These are phyloP conservation scores for Eurypyga helias DNA, from an alignment of 2,113 vertebrate genomes.

Conservation along the genomic window DNA sequence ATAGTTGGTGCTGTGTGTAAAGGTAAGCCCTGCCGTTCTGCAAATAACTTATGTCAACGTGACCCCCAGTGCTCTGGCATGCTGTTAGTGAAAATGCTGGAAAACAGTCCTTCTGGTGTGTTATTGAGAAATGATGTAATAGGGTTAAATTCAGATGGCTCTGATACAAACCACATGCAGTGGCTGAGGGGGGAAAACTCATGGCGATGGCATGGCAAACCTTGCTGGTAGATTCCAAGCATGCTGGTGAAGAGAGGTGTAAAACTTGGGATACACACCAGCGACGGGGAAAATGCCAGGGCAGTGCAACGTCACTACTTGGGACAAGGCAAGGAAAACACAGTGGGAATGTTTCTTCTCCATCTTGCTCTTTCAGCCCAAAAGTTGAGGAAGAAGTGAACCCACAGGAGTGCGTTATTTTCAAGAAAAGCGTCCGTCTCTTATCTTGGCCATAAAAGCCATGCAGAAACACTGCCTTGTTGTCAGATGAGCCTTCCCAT, in stretches of 20 bases:
- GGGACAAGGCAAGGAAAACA: not conserved
- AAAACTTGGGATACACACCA: not conserved
- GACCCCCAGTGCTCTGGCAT: not conserved
- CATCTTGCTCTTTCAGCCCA: not conserved
- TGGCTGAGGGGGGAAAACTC: not conserved
- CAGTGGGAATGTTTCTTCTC: not conserved
- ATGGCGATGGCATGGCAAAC: not conserved
- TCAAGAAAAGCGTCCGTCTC: not conserved
- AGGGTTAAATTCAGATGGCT: not conserved
- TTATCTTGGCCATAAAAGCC: not conserved
- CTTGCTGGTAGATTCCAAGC: not conserved
- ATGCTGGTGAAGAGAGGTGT: not conserved
- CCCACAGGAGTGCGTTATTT: not conserved
- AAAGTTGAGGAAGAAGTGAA: not conserved
- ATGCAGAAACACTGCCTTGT: not conserved
- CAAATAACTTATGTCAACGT: not conserved
- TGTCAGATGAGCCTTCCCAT: not conserved
- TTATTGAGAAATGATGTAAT: not conserved
- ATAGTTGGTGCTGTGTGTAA: not conserved
- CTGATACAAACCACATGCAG: not conserved
- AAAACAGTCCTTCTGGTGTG: not conserved
- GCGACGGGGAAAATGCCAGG: not conserved
- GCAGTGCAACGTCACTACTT: fast-evolving
- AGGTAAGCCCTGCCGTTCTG: not conserved
- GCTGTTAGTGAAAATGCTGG: not conserved